Percentiles rank a stretch among this genome's conserved stretches.
These are phyloP conservation scores for Nibea albiflora DNA, from an alignment of 2,113 vertebrate genomes.

Conservation along the genomic window DNA sequence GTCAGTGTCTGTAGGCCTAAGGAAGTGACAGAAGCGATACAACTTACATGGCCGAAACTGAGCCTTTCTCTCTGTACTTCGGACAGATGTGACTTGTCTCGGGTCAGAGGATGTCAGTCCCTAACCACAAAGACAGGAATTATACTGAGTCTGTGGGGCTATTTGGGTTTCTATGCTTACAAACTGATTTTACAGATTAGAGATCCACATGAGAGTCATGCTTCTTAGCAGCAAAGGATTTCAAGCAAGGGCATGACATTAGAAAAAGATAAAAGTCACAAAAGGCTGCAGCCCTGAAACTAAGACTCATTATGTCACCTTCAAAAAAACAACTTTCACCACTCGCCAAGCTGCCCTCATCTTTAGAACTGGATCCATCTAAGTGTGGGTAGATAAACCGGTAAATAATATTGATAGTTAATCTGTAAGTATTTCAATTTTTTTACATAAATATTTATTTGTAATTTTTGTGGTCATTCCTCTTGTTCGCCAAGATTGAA, in stretches of 20 bases:
- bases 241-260: not conserved
- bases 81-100: not conserved
- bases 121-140: not conserved
- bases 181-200: not conserved
- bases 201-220: constrained; percentile 8
- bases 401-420: not conserved
- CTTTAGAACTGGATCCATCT: not conserved
- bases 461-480: not conserved
- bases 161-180: not conserved
- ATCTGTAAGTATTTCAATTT: not conserved
- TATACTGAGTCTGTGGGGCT: not conserved
- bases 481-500: not conserved
- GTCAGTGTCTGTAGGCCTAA: not conserved
- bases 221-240: not conserved
- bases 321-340: not conserved
- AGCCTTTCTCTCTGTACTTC: not conserved
- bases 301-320: not conserved
- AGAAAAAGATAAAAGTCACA: not conserved
- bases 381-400: not conserved
- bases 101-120: not conserved
- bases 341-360: too few species aligned
- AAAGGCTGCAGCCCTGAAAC: not conserved
- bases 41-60: constrained; percentile 16
- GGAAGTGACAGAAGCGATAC: constrained; percentile 21
- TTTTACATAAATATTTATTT: not conserved